Conservation (phyloP, 2,888 invertebrate genomes). For the Linnaemya vulpina region DNA sequence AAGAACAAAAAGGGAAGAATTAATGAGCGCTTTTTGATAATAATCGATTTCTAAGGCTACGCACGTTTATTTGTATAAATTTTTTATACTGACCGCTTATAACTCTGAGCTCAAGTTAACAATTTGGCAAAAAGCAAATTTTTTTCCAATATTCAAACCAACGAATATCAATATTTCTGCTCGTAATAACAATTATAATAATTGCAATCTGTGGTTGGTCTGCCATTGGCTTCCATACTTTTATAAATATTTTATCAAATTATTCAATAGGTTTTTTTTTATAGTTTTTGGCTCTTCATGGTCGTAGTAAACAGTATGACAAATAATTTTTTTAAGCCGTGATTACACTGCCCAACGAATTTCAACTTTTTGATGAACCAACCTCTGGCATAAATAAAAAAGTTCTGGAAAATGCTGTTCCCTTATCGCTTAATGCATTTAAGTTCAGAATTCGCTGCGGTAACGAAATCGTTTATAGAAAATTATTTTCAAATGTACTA, state of each 20-base stretch:
- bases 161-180: background rate
- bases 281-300: slow-evolving; percentile 42
- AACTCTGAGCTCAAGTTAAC: background rate
- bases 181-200: slow-evolving; percentile 4
- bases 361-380: background rate
- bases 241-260: slow-evolving; percentile 18
- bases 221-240: slow-evolving; percentile 23
- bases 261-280: slow-evolving; percentile 35
- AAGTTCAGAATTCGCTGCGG: too few relatives aligned
- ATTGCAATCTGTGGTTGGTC: slow-evolving; percentile 42
- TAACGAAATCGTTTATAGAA: too few relatives aligned
- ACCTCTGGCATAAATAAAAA: too few relatives aligned
- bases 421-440: too few relatives aligned
- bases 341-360: background rate
- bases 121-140: slow-evolving; percentile 31
- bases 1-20: slow-evolving; percentile 23
- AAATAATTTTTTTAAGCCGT: background rate
- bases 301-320: slow-evolving; percentile 31
- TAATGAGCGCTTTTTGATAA: background rate
- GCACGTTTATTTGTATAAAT: slow-evolving; percentile 60
- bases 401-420: too few relatives aligned
- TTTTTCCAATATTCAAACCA: slow-evolving; percentile 23
- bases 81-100: slow-evolving; percentile 23
- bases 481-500: too few relatives aligned
- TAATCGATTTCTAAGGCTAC: slow-evolving; percentile 50